These are phyloP conservation scores for Hemistola chrysoprasaria DNA, from an alignment of 2,888 invertebrate genomes.

Conservation along the genomic window DNA sequence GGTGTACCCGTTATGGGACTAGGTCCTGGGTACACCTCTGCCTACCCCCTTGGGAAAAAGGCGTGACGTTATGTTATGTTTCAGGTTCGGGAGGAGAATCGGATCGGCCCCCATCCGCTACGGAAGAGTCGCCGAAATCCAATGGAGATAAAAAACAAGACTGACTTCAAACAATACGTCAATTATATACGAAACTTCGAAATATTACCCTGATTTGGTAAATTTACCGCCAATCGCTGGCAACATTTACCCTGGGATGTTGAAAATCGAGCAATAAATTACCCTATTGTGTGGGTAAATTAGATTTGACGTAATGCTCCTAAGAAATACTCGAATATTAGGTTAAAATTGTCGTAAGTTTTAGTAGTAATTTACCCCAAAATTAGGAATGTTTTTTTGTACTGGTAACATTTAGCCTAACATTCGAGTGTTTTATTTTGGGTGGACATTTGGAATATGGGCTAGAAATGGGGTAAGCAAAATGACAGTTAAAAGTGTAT, in stretches of 20 bases:
- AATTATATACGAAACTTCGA: slow-evolving; percentile 7
- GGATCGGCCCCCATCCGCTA: slow-evolving; percentile 57
- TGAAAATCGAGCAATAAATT: too few species aligned
- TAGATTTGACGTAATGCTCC: neutral
- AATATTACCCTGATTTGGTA: slow-evolving; percentile 2
- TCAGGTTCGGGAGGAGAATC: slow-evolving; percentile 52
- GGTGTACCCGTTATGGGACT: too few species aligned
- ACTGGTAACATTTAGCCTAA: too few species aligned
- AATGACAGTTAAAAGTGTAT: too few species aligned
- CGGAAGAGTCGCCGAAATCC: slow-evolving; percentile 56
- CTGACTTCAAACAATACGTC: slow-evolving; percentile 48
- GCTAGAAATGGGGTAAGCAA: neutral
- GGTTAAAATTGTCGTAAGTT: too few species aligned
- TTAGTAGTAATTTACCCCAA: too few species aligned
- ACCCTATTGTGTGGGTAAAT: neutral
- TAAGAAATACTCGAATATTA: too few species aligned
- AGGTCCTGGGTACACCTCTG: too few species aligned
- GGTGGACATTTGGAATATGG: neutral
- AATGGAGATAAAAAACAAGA: slow-evolving; percentile 69
- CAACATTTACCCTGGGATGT: slow-evolving; percentile 1
- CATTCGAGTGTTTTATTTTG: too few species aligned
- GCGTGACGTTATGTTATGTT: too few species aligned
- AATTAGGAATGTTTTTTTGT: too few species aligned
- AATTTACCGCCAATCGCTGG: slow-evolving; percentile 1
- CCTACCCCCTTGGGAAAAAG: too few species aligned